Percentiles rank a stretch among this genome's conserved stretches.
These are phyloP conservation scores for Carabus problematicus DNA, from an alignment of 2,888 invertebrate genomes.

Conservation along the genomic window DNA sequence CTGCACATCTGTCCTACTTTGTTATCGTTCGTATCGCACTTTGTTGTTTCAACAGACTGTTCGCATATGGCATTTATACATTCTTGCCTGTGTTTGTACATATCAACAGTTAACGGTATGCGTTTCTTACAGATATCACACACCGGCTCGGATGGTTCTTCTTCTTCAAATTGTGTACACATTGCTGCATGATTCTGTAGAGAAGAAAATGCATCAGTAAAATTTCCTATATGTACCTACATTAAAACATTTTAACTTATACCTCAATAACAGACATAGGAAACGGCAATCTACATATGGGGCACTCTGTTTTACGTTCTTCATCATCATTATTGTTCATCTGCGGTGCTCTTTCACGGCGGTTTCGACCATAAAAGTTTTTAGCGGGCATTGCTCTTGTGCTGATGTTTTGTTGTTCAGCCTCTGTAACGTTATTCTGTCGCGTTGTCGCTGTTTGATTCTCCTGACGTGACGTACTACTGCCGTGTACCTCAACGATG, in stretches of 20 bases:
- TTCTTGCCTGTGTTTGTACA: conserved; percentile 44
- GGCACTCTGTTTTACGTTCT: conserved; percentile 44
- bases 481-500: not conserved
- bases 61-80: conserved; percentile 40
- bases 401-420: conserved; percentile 3
- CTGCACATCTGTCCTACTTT: conserved; percentile 21
- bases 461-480: not conserved
- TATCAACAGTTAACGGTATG: conserved; percentile 40
- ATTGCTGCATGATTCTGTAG: conserved; percentile 47
- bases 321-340: conserved; percentile 21
- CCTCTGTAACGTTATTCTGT: not conserved
- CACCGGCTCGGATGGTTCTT: conserved; percentile 43
- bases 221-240: not conserved
- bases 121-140: conserved; percentile 45
- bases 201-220: not conserved
- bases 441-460: not conserved
- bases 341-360: conserved; percentile 20
- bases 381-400: conserved; percentile 8
- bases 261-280: conserved; percentile 46
- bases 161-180: conserved; percentile 45
- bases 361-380: conserved; percentile 20
- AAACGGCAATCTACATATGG: conserved; percentile 47
- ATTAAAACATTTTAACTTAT: conserved; percentile 18
- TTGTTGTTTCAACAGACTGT: conserved; percentile 1
- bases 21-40: conserved; percentile 1